These are phyloP conservation scores for Erebia ligea DNA, from an alignment of 2,888 invertebrate genomes.

Conservation along the genomic window DNA sequence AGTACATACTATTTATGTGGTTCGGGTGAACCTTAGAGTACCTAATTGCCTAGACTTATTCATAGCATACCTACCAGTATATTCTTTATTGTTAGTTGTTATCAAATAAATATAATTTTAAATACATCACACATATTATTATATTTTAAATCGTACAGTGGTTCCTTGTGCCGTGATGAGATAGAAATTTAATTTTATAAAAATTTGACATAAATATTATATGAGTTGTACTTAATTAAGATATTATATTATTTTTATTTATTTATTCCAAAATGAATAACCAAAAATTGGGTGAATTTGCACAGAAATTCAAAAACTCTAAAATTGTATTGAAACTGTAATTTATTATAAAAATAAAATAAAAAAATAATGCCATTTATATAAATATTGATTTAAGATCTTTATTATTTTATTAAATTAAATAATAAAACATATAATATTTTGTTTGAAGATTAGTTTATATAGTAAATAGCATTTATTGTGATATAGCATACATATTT, in stretches of 20 bases:
- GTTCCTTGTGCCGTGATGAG: slow-evolving; percentile 18
- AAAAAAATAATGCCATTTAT: too few relatives aligned
- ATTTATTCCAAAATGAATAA: too few relatives aligned
- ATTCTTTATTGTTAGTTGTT: neutral
- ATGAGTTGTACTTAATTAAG: too few relatives aligned
- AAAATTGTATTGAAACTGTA: neutral
- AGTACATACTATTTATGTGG: too few relatives aligned
- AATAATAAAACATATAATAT: neutral
- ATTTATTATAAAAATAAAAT: neutral
- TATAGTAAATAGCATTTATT: slow-evolving; percentile 15
- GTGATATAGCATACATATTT: slow-evolving; percentile 3
- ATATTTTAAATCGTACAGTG: neutral
- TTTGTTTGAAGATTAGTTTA: neutral
- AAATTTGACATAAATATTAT: neutral
- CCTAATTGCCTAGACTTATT: slow-evolving; percentile 1
- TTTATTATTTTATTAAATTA: too few relatives aligned
- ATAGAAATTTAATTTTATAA: neutral
- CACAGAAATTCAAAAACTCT: too few relatives aligned
- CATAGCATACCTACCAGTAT: neutral
- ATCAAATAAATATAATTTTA: neutral
- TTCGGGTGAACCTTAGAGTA: neutral
- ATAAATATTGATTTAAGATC: too few relatives aligned
- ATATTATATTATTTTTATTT: too few relatives aligned
- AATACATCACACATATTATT: neutral
- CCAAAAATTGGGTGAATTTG: too few relatives aligned